Evolutionary conservation across 1,140 invertebrate genomes (phyloP), one percentile per base, ranked within the genome.

Genomic region (Pogonomyrmex californicus): DNA sequence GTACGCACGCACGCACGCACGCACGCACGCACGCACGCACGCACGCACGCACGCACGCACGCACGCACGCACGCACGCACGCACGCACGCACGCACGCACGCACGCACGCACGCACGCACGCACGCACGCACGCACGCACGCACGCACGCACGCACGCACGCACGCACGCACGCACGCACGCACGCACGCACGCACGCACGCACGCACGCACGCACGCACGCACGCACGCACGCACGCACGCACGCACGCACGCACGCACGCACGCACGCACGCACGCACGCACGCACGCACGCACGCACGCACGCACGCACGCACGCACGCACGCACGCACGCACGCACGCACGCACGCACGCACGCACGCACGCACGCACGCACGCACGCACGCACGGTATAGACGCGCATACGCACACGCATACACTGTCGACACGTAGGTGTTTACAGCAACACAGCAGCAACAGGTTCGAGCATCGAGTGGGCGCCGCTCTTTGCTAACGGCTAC

Each of bases 391-490:
- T 23, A 23, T 0, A 5, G 6, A 58, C 73, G n/a, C 41, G 30
- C 14, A 41, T n/a, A 36, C 60, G 38, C 47, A 56, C 63, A 30
- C 54, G 44, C 4, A 2, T 14, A 14, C 30, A 60, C 58, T n/a
- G 38, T 63, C 56, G 49, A 65, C 51, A 85, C 75, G 75, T 85
- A 85, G 79, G 79, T 83, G 79, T 83, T 83, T 82, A 86, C 66
- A 70, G 66, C 63, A 62, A 92, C 63, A 92, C 79, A 91, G 86
- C 79, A 91, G 86, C 91, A 92, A 93, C 93, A 93, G 91, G 93
- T 93, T 93, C 89, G 88, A 91, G 92, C 93, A 92, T 91, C 92
- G 90, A 94, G 93, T 93, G 93, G 93, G 93, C 93, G 93, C 93
- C 93, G 94, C 92, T 93, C 88, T 85, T 91, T 85, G 85, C 92